phyloP scores from a whole-genome alignment of 2,797 vertebrate species.

The Acipenser transmontanus region DNA sequence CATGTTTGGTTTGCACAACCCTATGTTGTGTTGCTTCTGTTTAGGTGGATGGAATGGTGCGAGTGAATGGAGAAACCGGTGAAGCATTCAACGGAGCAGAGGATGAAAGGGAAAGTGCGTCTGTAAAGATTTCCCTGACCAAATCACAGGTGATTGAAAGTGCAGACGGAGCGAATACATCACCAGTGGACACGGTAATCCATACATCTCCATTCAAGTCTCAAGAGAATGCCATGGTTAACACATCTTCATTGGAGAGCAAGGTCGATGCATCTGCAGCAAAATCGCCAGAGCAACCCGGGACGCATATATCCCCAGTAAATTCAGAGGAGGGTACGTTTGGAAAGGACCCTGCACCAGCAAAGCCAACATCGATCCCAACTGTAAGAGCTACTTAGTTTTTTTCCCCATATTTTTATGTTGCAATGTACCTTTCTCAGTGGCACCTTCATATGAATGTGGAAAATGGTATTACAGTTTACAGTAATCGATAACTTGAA shows the following conservation, averaged over 20 bases:
- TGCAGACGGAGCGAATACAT: conserved; percentile 40
- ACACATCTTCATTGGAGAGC: too few relatives aligned
- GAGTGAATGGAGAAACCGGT: conserved; percentile 65
- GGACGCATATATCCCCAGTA: too few relatives aligned
- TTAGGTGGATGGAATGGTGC: conserved; percentile 70
- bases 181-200: neutral
- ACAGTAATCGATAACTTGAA: too few relatives aligned
- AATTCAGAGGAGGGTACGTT: too few relatives aligned
- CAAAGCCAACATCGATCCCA: neutral
- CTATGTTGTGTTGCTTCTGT: neutral
- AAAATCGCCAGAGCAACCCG: neutral
- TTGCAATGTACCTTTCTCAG: too few relatives aligned
- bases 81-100: conserved; percentile 40
- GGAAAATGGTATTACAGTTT: too few relatives aligned
- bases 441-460: too few relatives aligned
- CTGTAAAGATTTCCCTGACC: conserved; percentile 37
- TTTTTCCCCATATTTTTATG: too few relatives aligned
- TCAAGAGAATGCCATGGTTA: neutral
- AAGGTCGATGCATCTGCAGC: neutral
- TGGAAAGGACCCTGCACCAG: neutral
- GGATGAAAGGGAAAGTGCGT: conserved; percentile 42
- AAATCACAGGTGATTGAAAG: conserved; percentile 51
- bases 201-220: neutral
- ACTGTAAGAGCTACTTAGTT: neutral
- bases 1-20: too few relatives aligned